phyloP scores from a whole-genome alignment of 2,888 invertebrate genomes.

The Caradrina kadenii region DNA sequence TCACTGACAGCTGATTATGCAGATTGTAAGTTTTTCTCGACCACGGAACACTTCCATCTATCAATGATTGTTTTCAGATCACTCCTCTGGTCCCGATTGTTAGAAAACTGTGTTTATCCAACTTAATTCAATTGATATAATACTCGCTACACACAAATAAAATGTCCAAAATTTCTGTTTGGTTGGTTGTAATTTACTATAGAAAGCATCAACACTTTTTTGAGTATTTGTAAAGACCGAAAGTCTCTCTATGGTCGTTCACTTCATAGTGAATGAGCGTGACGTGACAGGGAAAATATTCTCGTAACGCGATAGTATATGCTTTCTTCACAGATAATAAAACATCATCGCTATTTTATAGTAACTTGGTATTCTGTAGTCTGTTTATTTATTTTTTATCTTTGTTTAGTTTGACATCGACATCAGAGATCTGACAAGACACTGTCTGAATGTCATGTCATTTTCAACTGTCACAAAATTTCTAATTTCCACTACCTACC shows the following conservation, averaged over 20 bases:
- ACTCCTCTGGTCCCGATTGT: slow-evolving; percentile 74
- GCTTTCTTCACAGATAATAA: slow-evolving; percentile 4
- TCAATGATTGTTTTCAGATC: slow-evolving; percentile 79
- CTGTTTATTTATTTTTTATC: neutral
- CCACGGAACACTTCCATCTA: slow-evolving; percentile 88
- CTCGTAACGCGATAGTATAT: slow-evolving; percentile 36
- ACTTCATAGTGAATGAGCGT: slow-evolving; percentile 74
- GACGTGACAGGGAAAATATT: slow-evolving; percentile 66
- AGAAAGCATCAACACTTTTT: slow-evolving; percentile 91
- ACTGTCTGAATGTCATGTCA: neutral
- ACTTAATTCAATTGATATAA: slow-evolving; percentile 85
- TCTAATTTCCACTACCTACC: slow-evolving; percentile 50
- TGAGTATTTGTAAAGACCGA: slow-evolving; percentile 86
- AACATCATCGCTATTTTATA: neutral
- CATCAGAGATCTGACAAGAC: neutral
- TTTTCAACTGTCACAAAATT: slow-evolving; percentile 48
- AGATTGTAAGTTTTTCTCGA: slow-evolving; percentile 90
- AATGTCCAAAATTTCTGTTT: slow-evolving; percentile 88
- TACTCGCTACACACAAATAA: slow-evolving; percentile 83
- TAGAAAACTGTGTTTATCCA: slow-evolving; percentile 76
- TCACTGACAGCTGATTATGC: slow-evolving; percentile 91
- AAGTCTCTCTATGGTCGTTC: slow-evolving; percentile 82
- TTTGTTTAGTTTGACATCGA: slow-evolving; percentile 8
- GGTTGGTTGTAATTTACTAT: slow-evolving; percentile 89
- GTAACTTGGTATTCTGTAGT: neutral